Evolutionary conservation across 2,113 vertebrate genomes (phyloP), one percentile per base, ranked within the genome.

Genomic region (Festucalex cinctus): DNA sequence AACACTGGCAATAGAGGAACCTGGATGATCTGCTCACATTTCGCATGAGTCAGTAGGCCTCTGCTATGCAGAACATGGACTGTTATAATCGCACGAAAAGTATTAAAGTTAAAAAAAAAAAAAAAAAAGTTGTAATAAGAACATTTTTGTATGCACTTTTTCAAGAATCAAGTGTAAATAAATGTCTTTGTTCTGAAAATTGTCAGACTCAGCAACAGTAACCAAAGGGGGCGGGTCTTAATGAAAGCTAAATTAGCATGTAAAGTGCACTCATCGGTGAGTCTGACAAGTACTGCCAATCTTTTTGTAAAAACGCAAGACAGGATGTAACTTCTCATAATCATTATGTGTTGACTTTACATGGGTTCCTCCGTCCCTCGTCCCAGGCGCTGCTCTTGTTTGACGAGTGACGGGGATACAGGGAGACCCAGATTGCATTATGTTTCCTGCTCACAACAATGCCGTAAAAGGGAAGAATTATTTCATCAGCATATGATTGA

Each of bases 401-500:
- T 51, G 57, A 78, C 24, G 76, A 81, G 77, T 77, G 76, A 83
- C 66, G 75, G 77, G 69, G 82, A 76, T 79, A 82, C 80, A 70
- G 65, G 75, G 74, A 79, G 79, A 77, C 64, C 36, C 22, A 36
- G 66, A 58, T 68, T 80, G 72, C 61, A 78, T 80, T 81, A 82
- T 79, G 77, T 73, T 68, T 71, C 66, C 70, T 72, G 68, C 79
- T 76, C 63, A 74, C 85, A 89, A 87, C 79, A 84, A 70, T 78
- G 63, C 56, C 63, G 89, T 63, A 87, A 90, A 86, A 78, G 49
- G 63, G 36, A 26, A 70, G 58, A 73, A 85, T 78, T 64, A 76
- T 89, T 88, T 85, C 86, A 87, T 87, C 88, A 88, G 19, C 0
- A 2, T 22, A 1, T 67, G 62, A n/a, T n/a, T n/a, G n/a, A 75